A percentile compares a stretch with the other conserved stretches of the same genome.
These are phyloP conservation scores for Siderastrea siderea DNA, from an alignment of 92 coral and sea anemone species.

Conservation along the genomic window DNA sequence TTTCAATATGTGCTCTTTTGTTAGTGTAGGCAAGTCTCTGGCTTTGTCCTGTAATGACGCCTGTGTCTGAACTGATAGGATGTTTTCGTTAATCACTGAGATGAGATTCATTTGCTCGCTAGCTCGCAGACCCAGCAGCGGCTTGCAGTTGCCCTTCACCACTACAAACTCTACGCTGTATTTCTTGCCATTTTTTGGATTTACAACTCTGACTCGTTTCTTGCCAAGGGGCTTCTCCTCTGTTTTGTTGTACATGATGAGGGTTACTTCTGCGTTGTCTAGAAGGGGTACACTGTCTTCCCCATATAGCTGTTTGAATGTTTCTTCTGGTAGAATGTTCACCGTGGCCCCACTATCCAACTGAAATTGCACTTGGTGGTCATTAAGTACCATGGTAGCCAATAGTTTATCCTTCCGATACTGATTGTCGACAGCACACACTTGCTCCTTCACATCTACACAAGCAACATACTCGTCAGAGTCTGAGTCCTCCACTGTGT, in stretches of 20 bases:
- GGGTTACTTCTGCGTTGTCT: constrained; percentile 28
- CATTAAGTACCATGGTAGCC: constrained; percentile 42
- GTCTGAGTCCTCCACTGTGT: constrained; percentile 30
- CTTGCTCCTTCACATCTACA: constrained; percentile 33
- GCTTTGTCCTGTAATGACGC: constrained; percentile 6
- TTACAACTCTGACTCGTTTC: constrained; percentile 56
- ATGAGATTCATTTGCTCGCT: constrained; percentile 61
- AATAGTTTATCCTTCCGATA: constrained; percentile 30
- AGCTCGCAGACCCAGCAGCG: constrained; percentile 56
- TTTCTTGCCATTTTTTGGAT: constrained; percentile 54
- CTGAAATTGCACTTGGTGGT: constrained; percentile 30
- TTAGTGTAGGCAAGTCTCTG: not conserved
- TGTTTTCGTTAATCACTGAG: constrained; percentile 51
- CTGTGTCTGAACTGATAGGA: constrained; percentile 23
- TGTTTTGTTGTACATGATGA: constrained; percentile 56
- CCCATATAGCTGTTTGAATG: constrained; percentile 40
- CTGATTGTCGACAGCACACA: constrained; percentile 30
- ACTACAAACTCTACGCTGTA: constrained; percentile 67
- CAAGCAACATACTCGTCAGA: constrained; percentile 58
- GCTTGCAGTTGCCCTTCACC: constrained; percentile 37
- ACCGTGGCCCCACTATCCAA: constrained; percentile 65
- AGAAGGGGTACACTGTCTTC: constrained; percentile 31
- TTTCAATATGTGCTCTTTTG: constrained; percentile 24
- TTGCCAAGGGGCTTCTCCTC: constrained; percentile 69
- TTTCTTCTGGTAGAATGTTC: constrained; percentile 30